Conservation (phyloP, 2,113 vertebrate species). For the Otis tarda region DNA sequence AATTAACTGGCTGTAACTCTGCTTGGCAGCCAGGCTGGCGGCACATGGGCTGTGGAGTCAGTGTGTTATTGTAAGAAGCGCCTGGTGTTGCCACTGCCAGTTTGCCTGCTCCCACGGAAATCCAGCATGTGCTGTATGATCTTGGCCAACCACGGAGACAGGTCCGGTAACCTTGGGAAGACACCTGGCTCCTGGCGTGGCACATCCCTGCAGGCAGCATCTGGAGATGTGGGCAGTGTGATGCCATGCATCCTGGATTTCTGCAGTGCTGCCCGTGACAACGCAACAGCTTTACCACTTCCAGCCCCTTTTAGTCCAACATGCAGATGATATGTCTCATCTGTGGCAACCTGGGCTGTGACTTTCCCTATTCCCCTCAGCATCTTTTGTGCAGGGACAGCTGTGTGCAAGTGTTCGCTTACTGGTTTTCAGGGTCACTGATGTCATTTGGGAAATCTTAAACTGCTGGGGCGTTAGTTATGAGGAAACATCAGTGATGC, state of each 20-base stretch:
- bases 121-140: not conserved
- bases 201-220: not conserved
- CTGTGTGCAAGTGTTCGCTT: not conserved
- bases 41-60: not conserved
- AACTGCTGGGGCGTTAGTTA: not conserved
- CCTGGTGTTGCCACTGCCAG: not conserved
- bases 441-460: not conserved
- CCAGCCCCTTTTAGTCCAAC: not conserved
- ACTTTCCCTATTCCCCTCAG: not conserved
- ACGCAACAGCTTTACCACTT: not conserved
- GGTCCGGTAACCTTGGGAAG: not conserved
- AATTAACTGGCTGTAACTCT: accelerated
- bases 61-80: not conserved
- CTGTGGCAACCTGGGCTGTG: not conserved
- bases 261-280: not conserved
- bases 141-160: not conserved
- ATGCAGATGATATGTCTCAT: not conserved
- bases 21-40: not conserved
- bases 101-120: not conserved
- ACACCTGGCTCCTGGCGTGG: not conserved
- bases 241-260: accelerated
- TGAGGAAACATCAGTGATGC: not conserved
- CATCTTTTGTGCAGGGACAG: not conserved
- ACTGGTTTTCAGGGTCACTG: not conserved
- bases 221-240: accelerated